Conservation (phyloP, 2,113 vertebrate genomes). For the Sterna hirundo region DNA sequence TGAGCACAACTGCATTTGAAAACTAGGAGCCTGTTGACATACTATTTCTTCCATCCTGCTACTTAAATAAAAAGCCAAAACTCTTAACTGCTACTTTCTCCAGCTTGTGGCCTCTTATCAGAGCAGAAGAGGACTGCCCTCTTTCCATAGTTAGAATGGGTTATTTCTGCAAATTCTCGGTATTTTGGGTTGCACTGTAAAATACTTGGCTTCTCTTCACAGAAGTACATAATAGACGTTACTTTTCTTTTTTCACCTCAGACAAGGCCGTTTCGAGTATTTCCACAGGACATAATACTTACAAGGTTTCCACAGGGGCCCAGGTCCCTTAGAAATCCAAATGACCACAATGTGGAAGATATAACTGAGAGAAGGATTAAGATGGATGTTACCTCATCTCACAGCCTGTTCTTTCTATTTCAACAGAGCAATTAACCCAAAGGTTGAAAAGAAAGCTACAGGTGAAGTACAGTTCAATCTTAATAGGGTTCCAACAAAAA, state of each 20-base stretch:
- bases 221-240: not conserved
- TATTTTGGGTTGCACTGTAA: not conserved
- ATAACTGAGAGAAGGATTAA: not conserved
- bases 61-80: not conserved
- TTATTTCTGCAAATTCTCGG: not conserved
- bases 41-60: not conserved
- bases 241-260: not conserved
- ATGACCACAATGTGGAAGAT: not conserved
- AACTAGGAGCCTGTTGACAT: not conserved
- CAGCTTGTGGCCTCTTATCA: not conserved
- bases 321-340: not conserved
- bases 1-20: not conserved
- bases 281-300: not conserved
- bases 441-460: not conserved
- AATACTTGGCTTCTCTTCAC: not conserved
- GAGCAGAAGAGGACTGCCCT: not conserved
- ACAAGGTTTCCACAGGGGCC: not conserved
- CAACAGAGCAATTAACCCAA: not conserved
- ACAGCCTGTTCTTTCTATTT: not conserved
- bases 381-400: not conserved
- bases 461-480: not conserved
- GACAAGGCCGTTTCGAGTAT: not conserved
- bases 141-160: not conserved
- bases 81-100: not conserved
- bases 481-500: not conserved